Conservation (phyloP, 2,113 vertebrate genomes). For the Laterallus jamaicensis region DNA sequence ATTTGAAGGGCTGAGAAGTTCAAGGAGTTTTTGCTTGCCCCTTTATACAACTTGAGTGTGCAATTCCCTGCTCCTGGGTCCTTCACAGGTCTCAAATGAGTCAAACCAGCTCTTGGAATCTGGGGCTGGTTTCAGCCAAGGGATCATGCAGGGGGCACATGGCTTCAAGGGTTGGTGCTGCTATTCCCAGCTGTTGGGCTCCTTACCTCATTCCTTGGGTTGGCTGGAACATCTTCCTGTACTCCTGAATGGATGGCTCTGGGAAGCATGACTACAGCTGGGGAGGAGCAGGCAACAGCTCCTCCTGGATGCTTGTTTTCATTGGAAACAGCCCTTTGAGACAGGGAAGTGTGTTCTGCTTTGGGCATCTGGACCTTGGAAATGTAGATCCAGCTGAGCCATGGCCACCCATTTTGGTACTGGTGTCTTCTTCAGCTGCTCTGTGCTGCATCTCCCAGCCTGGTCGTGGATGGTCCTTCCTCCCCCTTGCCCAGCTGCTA, state of each 20-base stretch:
- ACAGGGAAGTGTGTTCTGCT: background rate
- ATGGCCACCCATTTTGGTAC: background rate
- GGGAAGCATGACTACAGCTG: background rate
- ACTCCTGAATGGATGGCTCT: accelerated
- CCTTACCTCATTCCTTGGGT: background rate
- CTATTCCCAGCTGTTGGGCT: background rate
- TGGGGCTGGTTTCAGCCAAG: accelerated
- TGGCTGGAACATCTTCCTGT: background rate
- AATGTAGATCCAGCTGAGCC: background rate
- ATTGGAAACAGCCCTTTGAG: background rate
- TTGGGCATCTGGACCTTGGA: background rate
- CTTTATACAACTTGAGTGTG: background rate
- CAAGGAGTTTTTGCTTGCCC: background rate
- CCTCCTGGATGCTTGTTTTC: background rate
- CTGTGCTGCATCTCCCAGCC: background rate
- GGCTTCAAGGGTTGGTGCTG: background rate
- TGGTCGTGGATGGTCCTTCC: background rate
- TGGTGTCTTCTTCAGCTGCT: background rate
- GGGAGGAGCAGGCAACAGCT: background rate
- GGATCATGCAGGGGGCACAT: background rate
- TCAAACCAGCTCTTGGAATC: background rate
- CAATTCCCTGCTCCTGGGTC: background rate
- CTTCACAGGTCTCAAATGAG: background rate
- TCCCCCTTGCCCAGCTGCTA: background rate
- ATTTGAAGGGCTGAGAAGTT: accelerated